Percentiles rank a stretch among this genome's conserved stretches.
These are phyloP conservation scores for Podarcis lilfordi DNA, from an alignment of 2,797 vertebrate genomes.

Conservation along the genomic window DNA sequence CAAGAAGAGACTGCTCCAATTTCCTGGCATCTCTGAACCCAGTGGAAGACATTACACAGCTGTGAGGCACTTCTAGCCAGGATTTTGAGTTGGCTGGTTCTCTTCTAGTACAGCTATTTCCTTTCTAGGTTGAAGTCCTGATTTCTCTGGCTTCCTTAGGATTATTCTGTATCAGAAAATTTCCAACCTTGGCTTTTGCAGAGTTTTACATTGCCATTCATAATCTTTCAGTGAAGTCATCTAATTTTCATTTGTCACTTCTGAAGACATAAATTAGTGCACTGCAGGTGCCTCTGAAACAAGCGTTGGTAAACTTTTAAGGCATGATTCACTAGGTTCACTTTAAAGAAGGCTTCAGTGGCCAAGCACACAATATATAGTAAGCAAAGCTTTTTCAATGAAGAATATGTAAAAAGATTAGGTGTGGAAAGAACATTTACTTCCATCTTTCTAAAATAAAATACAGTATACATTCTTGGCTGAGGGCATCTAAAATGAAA, in stretches of 20 bases:
- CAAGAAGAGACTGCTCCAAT: neutral
- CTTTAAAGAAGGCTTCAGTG: neutral
- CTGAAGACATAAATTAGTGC: neutral
- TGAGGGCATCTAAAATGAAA: neutral
- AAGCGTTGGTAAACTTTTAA: neutral
- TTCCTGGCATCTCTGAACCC: neutral
- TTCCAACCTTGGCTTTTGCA: neutral
- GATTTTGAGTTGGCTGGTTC: slow-evolving; percentile 8
- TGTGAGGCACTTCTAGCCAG: neutral
- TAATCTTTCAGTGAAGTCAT: neutral
- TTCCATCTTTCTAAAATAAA: slow-evolving; percentile 4
- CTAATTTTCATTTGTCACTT: neutral
- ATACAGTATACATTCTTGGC: slow-evolving; percentile 15
- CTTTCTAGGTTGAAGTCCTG: neutral
- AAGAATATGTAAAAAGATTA: neutral
- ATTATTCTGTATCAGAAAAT: neutral
- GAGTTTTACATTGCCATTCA: neutral
- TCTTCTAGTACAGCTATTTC: neutral
- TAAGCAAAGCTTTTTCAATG: neutral
- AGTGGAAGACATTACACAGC: neutral
- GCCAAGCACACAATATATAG: neutral
- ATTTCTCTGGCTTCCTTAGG: neutral
- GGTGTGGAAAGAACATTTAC: neutral
- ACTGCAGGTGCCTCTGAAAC: neutral
- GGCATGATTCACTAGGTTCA: neutral